Conservation (phyloP, 2,797 vertebrate species). For the Catostomus latipinnis region DNA sequence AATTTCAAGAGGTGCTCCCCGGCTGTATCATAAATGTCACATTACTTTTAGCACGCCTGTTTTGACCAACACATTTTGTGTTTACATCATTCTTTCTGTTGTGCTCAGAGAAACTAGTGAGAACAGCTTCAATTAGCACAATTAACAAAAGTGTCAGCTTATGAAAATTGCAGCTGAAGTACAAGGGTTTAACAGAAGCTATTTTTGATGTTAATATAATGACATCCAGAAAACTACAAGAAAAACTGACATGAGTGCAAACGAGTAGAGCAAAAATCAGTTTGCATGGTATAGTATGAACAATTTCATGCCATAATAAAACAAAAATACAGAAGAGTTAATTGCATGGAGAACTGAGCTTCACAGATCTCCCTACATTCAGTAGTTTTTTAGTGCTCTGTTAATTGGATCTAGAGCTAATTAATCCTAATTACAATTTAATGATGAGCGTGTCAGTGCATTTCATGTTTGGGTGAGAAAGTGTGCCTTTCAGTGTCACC, state of each 20-base stretch:
- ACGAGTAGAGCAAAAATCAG: slow-evolving; percentile 20
- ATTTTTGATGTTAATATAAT: neutral
- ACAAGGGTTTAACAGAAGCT: neutral
- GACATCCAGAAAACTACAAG: neutral
- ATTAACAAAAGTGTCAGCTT: neutral
- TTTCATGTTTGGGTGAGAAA: slow-evolving; percentile 66
- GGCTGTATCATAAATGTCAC: neutral
- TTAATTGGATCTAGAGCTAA: slow-evolving; percentile 76
- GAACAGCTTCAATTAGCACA: slow-evolving; percentile 5
- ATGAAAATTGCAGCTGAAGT: neutral
- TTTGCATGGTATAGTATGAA: slow-evolving; percentile 10
- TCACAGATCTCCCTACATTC: slow-evolving; percentile 62
- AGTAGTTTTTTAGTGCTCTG: slow-evolving; percentile 64
- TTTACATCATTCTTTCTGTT: neutral
- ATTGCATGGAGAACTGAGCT: slow-evolving; percentile 62
- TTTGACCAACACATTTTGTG: slow-evolving; percentile 2
- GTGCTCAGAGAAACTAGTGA: no score
- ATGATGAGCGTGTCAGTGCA: slow-evolving; percentile 69
- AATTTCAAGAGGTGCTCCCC: no score
- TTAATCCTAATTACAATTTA: slow-evolving; percentile 80
- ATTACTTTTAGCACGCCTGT: neutral
- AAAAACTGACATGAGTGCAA: neutral
- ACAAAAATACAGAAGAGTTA: slow-evolving; percentile 49
- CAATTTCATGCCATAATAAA: slow-evolving; percentile 30
- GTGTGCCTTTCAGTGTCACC: slow-evolving; percentile 70